Base-by-base conservation (phyloP, 1,140 invertebrate species). In the Delia radicum region DNA sequence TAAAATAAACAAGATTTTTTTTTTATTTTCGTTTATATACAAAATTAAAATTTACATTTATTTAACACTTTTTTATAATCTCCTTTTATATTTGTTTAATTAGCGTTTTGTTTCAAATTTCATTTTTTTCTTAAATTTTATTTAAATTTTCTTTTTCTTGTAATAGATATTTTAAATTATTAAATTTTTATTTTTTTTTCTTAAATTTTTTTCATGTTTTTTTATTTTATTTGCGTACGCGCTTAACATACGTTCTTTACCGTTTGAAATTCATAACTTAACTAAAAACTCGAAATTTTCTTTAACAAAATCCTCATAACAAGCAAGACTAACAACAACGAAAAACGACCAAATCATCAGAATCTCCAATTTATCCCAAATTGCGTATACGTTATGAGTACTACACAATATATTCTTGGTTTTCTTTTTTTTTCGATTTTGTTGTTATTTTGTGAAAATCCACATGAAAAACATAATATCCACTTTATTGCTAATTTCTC, bases 251-350 rank as follows among this genome's bases (percentile, higher is more conserved):
- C 65, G 65, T 37, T 69, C 65, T 33, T 69, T 37, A 33, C 18
- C 29, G 65, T 69, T 69, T 69, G 65, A 69, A 69, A 69, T 69
- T 69, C 65, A 69, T 24, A 69, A 69, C 65, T 21, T 69, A 33
- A 69, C 65, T 69, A 18, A 69, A 69, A 69, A 28, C 37, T 31
- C 29, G 37, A 69, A 69, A 33, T 33, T 69, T 33, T 24, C 37
- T 69, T 15, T 28, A 33, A 28, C 29, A 69, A 69, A 69, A 33
- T 69, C 65, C 29, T 69, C 29, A 55, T n/a, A 18, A 55, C 48
- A 8, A 42, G 48, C 48, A 69, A 67, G 28, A 67, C 29, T 29
- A n/a, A 65, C 62, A 29, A 31, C 63, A 67, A 21, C 29, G 18
- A 69, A 5, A 69, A 37, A 10, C n/a, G 18, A 69, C 65, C 33